Evolutionary conservation across 2,888 invertebrate species (phyloP), one percentile per base, ranked within the genome.

Genomic region (Sympetrum striolatum): DNA sequence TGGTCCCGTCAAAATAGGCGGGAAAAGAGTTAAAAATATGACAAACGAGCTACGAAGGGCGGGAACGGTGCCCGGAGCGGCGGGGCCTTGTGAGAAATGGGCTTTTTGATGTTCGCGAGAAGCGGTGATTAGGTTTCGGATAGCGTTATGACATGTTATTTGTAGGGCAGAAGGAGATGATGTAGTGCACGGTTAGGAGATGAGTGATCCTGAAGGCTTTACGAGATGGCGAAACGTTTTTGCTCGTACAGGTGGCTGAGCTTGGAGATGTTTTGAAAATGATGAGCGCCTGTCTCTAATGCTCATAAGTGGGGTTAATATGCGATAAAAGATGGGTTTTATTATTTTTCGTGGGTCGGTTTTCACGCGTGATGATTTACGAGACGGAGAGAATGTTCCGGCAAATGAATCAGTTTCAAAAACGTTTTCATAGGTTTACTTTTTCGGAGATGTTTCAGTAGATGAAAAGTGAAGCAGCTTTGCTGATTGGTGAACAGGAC

Each of bases 1-100:
- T 86, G 86, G 86, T 86, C 86, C 82, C 86, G 86, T 64, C 86
- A 86, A 60, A 86, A 86, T 58, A 60, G 37, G 86, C 35, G 86
- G 86, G 37, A 64, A 25, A 53, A 53, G 73, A 73, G 73, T 73
- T 73, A 73, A 73, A 73, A 73, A 73, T 73, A 73, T 73, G 73
- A 73, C 15, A 73, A 73, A 73, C 73, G 73, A 73, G 5, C 73
- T 14, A 31, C 25, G 73, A 73, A 31, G 14, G 73, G 73, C 25
- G 73, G 73, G 31, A 73, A 73, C 14, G 64, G 82, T 58, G 48
- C n/a, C 22, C 22, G 18, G 82, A 35, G 58, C 5, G 8, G 81
- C 6, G 81, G 82, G 0, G 58, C 14, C 2, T 86, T 64, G 37
- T 35, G 60, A n/a, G 86, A 86, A n/a, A 39, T 31, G 86, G 64